These are phyloP conservation scores for Dasyprocta punctata DNA, from an alignment of 2,113 vertebrate species.

Conservation along the genomic window DNA sequence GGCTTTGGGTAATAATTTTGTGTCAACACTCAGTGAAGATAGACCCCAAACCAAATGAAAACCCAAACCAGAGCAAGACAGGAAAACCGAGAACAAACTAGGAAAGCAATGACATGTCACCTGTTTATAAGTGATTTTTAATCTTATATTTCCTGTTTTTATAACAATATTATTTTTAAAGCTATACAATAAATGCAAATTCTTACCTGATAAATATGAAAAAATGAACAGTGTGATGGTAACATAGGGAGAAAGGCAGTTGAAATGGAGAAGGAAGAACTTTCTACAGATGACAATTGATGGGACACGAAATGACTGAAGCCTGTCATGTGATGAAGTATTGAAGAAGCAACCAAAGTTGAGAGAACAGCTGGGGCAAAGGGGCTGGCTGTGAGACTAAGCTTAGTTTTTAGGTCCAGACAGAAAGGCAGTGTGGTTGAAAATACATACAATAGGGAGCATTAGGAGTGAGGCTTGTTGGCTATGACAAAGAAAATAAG, in stretches of 20 bases:
- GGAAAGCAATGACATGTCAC: neutral
- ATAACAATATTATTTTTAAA: neutral
- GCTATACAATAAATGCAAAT: neutral
- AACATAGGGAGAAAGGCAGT: neutral
- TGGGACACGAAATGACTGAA: neutral
- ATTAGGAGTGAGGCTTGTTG: neutral
- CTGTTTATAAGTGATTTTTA: constrained; percentile 35
- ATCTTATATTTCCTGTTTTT: neutral
- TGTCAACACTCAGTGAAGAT: neutral
- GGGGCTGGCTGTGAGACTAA: neutral
- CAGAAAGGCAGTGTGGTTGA: neutral
- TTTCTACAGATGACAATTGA: neutral
- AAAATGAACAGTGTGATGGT: neutral
- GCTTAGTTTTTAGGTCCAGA: neutral
- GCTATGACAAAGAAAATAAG: neutral
- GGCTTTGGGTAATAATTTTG: neutral
- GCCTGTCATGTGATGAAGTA: neutral
- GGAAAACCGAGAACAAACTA: constrained; percentile 12
- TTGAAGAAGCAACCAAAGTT: neutral
- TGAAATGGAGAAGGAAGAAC: neutral
- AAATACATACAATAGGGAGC: neutral
- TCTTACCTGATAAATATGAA: neutral
- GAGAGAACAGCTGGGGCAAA: neutral
- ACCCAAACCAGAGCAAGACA: neutral
- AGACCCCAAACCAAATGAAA: neutral